A percentile compares a stretch with the other conserved stretches of the same genome.
These are phyloP conservation scores for Silurus glanis DNA, from an alignment of 2,113 vertebrate species.

Conservation along the genomic window DNA sequence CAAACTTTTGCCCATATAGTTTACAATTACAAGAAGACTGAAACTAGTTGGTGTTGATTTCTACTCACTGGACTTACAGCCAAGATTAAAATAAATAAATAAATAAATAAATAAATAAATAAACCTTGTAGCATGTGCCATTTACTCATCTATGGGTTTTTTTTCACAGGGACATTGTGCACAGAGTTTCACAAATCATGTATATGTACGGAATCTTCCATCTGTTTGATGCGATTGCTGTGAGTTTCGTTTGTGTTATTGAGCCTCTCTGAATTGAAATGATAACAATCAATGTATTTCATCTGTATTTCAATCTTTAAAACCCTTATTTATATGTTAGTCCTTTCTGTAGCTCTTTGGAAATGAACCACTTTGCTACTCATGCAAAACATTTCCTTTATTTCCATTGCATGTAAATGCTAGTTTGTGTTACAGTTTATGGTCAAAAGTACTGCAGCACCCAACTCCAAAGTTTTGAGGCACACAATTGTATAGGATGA, in stretches of 20 bases:
- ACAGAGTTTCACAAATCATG: constrained; percentile 63
- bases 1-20: too few relatives aligned
- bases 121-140: not conserved
- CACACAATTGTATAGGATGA: too few relatives aligned
- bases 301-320: not conserved
- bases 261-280: not conserved
- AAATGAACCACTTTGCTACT: not conserved
- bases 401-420: not conserved
- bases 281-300: not conserved
- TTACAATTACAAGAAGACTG: not conserved
- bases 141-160: not conserved
- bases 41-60: not conserved
- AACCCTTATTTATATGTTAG: not conserved
- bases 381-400: not conserved
- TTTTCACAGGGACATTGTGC: constrained; percentile 62
- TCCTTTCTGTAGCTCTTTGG: not conserved
- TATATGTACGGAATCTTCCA: constrained; percentile 62
- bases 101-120: not conserved
- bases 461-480: too few relatives aligned
- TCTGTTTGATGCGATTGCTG: constrained; percentile 60
- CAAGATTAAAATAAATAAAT: not conserved
- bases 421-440: not conserved
- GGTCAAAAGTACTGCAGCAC: too few relatives aligned
- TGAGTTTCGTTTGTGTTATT: constrained; percentile 46
- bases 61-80: not conserved